Conservation (phyloP, 1,140 invertebrate genomes). For the Hycleus phaleratus region DNA sequence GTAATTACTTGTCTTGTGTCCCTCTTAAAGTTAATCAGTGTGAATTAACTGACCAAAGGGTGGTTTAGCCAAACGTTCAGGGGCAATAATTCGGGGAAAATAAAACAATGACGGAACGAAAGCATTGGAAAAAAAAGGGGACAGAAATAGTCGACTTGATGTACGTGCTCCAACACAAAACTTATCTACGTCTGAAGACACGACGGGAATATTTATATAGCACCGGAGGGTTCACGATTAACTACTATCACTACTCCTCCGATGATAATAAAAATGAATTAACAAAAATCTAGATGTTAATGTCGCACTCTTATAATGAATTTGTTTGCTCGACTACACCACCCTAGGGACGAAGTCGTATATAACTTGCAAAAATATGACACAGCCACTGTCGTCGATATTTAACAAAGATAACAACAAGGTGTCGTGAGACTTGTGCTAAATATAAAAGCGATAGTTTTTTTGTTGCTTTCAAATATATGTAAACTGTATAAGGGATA, state of each 20-base stretch:
- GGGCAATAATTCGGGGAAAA: neutral
- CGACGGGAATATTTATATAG: slow-evolving; percentile 22
- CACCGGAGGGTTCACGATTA: slow-evolving; percentile 19
- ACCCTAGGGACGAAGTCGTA: slow-evolving; percentile 23
- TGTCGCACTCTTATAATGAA: slow-evolving; percentile 31
- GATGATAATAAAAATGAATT: slow-evolving; percentile 37
- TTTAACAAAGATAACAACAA: slow-evolving; percentile 3
- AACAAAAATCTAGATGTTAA: slow-evolving; percentile 33
- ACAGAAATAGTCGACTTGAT: slow-evolving; percentile 15
- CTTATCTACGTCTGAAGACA: slow-evolving; percentile 20
- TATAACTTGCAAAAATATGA: slow-evolving; percentile 19
- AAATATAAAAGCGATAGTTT: no score
- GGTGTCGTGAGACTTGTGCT: neutral
- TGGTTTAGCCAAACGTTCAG: no score
- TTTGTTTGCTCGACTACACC: slow-evolving; percentile 27
- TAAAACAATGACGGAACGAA: slow-evolving; percentile 14
- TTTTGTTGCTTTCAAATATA: no score
- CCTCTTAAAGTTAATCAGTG: no score
- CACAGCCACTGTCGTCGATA: slow-evolving; percentile 1
- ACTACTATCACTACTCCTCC: slow-evolving; percentile 28
- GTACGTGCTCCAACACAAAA: slow-evolving; percentile 20
- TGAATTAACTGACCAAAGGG: no score
- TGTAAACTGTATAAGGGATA: neutral
- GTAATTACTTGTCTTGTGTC: no score
- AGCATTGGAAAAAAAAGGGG: slow-evolving; percentile 11